Percentiles rank a stretch among this genome's conserved stretches.
Evolutionary conservation across 2,113 vertebrate genomes (phyloP).

Genomic region (Egretta garzetta): DNA sequence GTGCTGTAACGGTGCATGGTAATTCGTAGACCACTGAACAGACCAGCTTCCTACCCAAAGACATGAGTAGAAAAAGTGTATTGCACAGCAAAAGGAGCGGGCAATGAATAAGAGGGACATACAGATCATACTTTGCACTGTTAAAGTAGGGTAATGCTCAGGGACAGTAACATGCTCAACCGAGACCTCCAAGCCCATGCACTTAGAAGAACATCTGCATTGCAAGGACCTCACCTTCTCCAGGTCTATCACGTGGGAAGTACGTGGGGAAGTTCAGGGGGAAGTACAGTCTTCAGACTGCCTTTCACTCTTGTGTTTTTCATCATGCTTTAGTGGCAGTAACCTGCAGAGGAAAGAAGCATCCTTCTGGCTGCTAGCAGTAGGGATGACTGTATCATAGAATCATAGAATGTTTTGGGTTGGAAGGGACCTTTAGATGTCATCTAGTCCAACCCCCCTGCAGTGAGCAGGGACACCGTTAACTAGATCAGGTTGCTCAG

Average conservation of each 20-base stretch:
- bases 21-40: not conserved
- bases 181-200: not conserved
- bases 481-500: no score
- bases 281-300: not conserved
- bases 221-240: not conserved
- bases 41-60: not conserved
- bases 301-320: not conserved
- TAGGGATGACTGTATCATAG: no score
- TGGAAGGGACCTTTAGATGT: no score
- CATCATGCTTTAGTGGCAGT: not conserved
- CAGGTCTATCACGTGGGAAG: not conserved
- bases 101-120: no score
- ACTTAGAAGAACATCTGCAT: not conserved
- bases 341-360: not conserved
- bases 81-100: not conserved
- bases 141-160: not conserved
- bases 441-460: no score
- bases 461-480: no score
- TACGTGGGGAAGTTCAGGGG: not conserved
- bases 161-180: not conserved
- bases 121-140: not conserved
- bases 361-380: not conserved
- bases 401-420: no score
- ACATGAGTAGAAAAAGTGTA: fast-evolving
- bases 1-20: fast-evolving